Evolutionary conservation across 1,140 invertebrate species (phyloP).

Genomic region (Maconellicoccus hirsutus): DNA sequence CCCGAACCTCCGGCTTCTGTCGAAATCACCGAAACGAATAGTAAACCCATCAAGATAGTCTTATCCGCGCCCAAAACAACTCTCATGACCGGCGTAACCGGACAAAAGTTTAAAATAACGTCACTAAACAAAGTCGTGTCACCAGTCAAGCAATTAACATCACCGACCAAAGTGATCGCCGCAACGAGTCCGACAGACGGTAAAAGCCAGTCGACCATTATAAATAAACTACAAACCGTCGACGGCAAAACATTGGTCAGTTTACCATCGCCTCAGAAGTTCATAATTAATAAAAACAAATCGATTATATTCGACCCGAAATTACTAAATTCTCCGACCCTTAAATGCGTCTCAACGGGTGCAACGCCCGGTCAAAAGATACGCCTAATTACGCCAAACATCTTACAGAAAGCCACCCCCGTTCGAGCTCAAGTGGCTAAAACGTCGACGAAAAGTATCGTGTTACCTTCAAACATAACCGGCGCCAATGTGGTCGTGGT

Average conservation of each 20-base stretch:
- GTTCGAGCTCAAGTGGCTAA: conserved; percentile 1
- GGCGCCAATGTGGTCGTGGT: not conserved
- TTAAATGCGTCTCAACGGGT: not conserved
- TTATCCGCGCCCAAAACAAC: not conserved
- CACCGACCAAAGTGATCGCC: not conserved
- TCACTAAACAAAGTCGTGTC: not conserved
- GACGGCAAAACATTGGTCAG: not conserved
- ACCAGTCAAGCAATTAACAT: no score
- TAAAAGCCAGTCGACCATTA: not conserved
- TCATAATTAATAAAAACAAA: not conserved
- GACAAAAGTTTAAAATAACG: not conserved
- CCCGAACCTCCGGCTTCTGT: not conserved
- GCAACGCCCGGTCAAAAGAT: not conserved
- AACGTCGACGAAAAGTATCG: not conserved
- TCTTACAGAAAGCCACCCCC: conserved; percentile 25
- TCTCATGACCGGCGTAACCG: not conserved
- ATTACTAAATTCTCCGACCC: not conserved
- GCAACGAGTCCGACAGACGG: not conserved
- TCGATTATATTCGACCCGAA: not conserved
- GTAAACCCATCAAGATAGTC: no score
- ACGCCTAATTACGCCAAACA: conserved; percentile 23
- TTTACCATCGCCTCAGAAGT: not conserved
- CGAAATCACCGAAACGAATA: no score
- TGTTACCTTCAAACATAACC: not conserved
- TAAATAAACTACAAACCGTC: not conserved